Base-by-base conservation (phyloP, 2,113 vertebrate species). In the Pteronura brasiliensis region DNA sequence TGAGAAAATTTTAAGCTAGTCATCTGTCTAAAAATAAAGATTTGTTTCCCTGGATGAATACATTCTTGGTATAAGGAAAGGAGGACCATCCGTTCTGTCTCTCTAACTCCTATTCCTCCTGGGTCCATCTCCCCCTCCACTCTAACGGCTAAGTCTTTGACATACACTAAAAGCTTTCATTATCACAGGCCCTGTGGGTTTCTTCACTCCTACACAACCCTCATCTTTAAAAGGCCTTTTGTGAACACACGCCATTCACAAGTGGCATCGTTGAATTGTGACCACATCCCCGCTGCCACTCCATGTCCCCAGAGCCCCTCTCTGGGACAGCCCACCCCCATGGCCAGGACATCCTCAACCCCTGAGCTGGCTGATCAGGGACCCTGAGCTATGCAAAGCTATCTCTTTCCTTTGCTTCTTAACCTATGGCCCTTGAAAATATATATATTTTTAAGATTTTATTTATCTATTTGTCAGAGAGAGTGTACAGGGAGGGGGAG, bases 1-100 rank as follows among this genome's bases (percentile, higher is more conserved):
- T 8, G 57, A 39, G 27, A 89, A 77, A 42, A 88, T 42, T 14
- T 11, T 31, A 96, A 88, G 29, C n/a, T 57, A 55, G 12, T 36
- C 42, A 72, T 93, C 85, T 89, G 88, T 86, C 88, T 95, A 84
- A 79, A 96, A 63, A 63, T 74, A 83, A 80, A 63, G 55, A 77
- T 23, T 94, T 65, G 11, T 52, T 80, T 93, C 79, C 55, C 67
- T 61, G 44, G n/a, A 31, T 63, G 57, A 95, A 63, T 52, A 36
- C 13, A 25, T 76, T 57, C 44, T 86, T 95, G 63, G 9, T 27
- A 20, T 1, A 52, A 11, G 34, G 61, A 81, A 20, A 29, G 31
- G 14, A 42, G 18, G 69, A 47, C 47, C 17, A 39, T 36, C 47
- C 23, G 3, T 69, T 61, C 14, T 85, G 52, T 52, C 55, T 69